Evolutionary conservation across 2,888 invertebrate species (phyloP), one percentile per base, ranked within the genome.

Genomic region (Tupiocoris notatus): DNA sequence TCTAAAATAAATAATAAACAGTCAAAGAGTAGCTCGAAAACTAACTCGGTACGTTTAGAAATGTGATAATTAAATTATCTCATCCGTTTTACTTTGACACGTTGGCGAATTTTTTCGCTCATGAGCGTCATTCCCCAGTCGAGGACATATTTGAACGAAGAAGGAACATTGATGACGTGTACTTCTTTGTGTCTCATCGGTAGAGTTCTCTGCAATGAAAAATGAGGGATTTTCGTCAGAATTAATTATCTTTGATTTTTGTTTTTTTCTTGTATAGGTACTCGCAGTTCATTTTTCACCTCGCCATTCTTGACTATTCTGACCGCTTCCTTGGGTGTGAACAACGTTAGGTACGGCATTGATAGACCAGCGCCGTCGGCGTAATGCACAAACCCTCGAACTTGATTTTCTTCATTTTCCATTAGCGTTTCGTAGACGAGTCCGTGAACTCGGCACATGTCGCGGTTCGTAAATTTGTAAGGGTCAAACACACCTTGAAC

Each of bases 141-240:
- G 81, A 94, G 91, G 81, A 95, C 87, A 82, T 92, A 91, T 12
- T 90, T 89, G 16, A 94, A 92, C 81, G 90, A 92, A 64, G 89
- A 87, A 0, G 94, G 94, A 78, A 95, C 91, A 83, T 94, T 94
- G 77, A 95, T 87, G 82, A 95, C 92, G 83, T 95, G 94, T 0
- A 94, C 92, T 80, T 91, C 89, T 84, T 95, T 95, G 84, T 95
- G 95, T 21, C 95, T 87, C 92, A 95, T 93, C 1, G 96, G 96
- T 17, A 94, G 92, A 0, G 94, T 92, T 83, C 92, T 93, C 91
- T 92, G 86, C 82, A 93, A 91, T n/a, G n/a, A n/a, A n/a, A n/a
- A n/a, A n/a, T n/a, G n/a, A n/a, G n/a, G n/a, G n/a, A n/a, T n/a
- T n/a, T n/a, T n/a, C n/a, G n/a, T n/a, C n/a, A n/a, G n/a, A n/a